Evolutionary conservation across 92 coral and sea anemone species (phyloP).

Genomic region (Zoanthus gigantus): DNA sequence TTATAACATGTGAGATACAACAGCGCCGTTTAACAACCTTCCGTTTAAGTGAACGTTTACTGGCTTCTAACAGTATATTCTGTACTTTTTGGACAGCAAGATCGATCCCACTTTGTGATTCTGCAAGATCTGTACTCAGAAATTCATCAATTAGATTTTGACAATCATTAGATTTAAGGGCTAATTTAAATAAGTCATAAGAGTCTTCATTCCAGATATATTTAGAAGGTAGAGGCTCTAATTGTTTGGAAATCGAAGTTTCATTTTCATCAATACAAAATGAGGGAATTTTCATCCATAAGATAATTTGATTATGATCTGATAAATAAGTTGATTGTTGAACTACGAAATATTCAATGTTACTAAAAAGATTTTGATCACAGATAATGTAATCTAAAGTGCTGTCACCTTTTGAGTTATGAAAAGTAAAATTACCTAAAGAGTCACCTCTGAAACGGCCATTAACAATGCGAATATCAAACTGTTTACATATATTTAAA

Average conservation of each 20-base stretch:
- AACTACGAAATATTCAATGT: slow-evolving; percentile 36
- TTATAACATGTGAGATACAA: slow-evolving; percentile 12
- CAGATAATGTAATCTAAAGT: slow-evolving; percentile 43
- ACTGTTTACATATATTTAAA: slow-evolving; percentile 35
- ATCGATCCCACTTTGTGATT: slow-evolving; percentile 20
- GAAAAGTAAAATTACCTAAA: slow-evolving; percentile 44
- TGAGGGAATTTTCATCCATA: slow-evolving; percentile 21
- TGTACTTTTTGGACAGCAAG: slow-evolving; percentile 24
- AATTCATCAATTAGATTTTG: slow-evolving; percentile 19
- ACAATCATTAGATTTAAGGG: slow-evolving; percentile 1
- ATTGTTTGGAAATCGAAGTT: not conserved
- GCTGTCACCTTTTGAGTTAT: slow-evolving; percentile 33
- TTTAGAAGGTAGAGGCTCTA: slow-evolving; percentile 14
- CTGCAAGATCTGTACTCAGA: slow-evolving; percentile 22
- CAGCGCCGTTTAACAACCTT: slow-evolving; percentile 32
- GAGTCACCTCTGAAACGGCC: slow-evolving; percentile 47
- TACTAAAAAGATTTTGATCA: slow-evolving; percentile 35
- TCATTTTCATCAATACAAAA: slow-evolving; percentile 15
- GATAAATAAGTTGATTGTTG: slow-evolving; percentile 25
- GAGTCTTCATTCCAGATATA: slow-evolving; percentile 33
- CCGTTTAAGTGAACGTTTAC: slow-evolving; percentile 26
- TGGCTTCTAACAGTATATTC: slow-evolving; percentile 22
- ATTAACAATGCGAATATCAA: slow-evolving; percentile 49
- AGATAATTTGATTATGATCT: slow-evolving; percentile 27
- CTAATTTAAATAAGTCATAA: not conserved